Evolutionary conservation across 2,888 invertebrate species (phyloP).

Genomic region (Nemapogon koenigi): DNA sequence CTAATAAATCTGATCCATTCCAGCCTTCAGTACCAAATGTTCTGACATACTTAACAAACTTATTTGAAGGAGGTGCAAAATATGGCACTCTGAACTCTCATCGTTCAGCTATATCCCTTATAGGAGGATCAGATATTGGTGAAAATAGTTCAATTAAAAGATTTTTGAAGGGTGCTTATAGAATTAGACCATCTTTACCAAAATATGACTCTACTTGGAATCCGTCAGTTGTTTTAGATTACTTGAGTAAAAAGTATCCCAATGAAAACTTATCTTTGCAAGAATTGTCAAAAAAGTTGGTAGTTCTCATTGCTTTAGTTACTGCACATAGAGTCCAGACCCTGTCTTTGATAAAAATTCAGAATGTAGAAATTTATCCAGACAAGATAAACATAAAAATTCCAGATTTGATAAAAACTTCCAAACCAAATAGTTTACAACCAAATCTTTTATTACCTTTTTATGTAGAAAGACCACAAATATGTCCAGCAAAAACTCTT

Average conservation of each 20-base stretch:
- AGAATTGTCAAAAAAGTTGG: not conserved
- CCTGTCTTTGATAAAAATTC: not conserved
- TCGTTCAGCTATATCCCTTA: too few species aligned
- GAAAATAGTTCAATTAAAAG: too few species aligned
- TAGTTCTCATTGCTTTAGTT: slow-evolving; percentile 1
- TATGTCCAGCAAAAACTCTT: not conserved
- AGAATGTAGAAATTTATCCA: not conserved
- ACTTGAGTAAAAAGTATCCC: not conserved
- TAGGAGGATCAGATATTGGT: too few species aligned
- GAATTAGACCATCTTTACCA: slow-evolving; percentile 4
- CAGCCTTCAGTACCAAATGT: not conserved
- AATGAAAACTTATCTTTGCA: not conserved
- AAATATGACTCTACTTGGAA: slow-evolving; percentile 5
- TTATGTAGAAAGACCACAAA: not conserved
- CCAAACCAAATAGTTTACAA: slow-evolving; percentile 4
- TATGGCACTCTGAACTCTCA: slow-evolving; percentile 2
- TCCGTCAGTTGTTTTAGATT: not conserved
- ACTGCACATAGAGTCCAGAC: slow-evolving; percentile 10
- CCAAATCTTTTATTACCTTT: not conserved
- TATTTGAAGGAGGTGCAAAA: not conserved
- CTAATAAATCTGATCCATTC: not conserved
- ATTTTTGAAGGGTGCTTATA: slow-evolving; percentile 1
- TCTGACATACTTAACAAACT: not conserved
- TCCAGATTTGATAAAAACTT: not conserved
- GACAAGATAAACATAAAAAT: not conserved